Percentiles rank a stretch among this genome's conserved stretches.
Evolutionary conservation across 37 sponge, comb jelly and placozoan species (phyloP).

Genomic region (Amphimedon queenslandica): DNA sequence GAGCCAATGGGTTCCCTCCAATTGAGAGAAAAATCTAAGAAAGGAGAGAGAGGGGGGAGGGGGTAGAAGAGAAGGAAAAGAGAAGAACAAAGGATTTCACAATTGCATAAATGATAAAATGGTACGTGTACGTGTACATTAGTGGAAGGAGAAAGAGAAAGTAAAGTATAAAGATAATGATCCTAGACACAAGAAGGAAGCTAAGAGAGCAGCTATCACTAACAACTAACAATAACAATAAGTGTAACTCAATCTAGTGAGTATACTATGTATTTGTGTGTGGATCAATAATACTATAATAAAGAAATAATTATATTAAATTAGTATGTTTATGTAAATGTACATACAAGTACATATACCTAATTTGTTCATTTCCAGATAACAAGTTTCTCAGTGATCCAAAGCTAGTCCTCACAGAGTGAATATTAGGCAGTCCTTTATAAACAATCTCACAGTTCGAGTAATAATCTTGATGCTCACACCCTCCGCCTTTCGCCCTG

Average conservation of each 20-base stretch:
- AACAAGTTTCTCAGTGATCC: constrained; percentile 40
- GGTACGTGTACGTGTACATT: too few relatives aligned
- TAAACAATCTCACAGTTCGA: constrained; percentile 75
- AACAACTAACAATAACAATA: too few relatives aligned
- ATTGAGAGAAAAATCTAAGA: constrained; percentile 63
- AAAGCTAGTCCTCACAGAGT: constrained; percentile 82
- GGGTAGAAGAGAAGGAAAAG: background rate
- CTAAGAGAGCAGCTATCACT: background rate
- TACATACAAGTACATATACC: constrained; percentile 9
- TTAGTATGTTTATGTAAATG: background rate
- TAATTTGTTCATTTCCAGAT: background rate
- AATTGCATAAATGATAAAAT: too few relatives aligned
- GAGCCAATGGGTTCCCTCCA: constrained; percentile 92
- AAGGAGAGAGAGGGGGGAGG: background rate
- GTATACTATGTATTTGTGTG: background rate
- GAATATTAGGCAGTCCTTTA: constrained; percentile 86
- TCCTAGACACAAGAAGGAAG: background rate
- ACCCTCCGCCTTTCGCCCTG: constrained; percentile 88
- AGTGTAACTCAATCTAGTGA: too few relatives aligned
- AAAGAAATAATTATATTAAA: background rate
- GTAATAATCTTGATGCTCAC: constrained; percentile 85
- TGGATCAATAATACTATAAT: background rate
- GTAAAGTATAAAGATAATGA: background rate
- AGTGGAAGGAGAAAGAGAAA: background rate
- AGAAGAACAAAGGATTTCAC: background rate